phyloP scores from a whole-genome alignment of 2,888 invertebrate species.

The Chaitophorus viminalis region DNA sequence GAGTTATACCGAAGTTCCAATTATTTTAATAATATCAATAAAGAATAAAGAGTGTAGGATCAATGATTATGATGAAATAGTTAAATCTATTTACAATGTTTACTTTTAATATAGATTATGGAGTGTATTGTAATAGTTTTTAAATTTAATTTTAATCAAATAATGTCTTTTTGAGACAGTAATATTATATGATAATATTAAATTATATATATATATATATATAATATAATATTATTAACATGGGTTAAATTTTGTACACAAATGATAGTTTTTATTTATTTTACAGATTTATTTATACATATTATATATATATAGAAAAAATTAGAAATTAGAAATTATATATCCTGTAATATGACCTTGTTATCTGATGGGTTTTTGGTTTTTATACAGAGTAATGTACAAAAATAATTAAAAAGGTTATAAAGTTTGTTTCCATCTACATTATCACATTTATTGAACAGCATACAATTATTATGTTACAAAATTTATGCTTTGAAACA shows the following conservation, averaged over 20 bases:
- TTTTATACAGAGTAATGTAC: conserved; percentile 34
- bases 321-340: conserved; percentile 48
- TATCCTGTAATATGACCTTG: conserved; percentile 37
- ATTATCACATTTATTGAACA: conserved; percentile 57
- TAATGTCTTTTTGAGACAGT: not conserved
- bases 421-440: conserved; percentile 51
- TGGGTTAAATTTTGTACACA: conserved; percentile 59
- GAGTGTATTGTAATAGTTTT: conserved; percentile 53
- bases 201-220: too few relatives aligned
- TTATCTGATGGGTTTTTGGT: conserved; percentile 55
- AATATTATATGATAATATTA: too few relatives aligned
- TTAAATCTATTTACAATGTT: not conserved
- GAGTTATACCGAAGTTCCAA: too few relatives aligned
- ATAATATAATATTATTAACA: not conserved
- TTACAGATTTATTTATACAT: conserved; percentile 57
- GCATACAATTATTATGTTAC: conserved; percentile 59
- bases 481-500: conserved; percentile 55
- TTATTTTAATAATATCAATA: too few relatives aligned
- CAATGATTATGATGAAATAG: not conserved
- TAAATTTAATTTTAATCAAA: not conserved
- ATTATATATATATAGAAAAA: conserved; percentile 25
- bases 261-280: conserved; percentile 61
- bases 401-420: conserved; percentile 43
- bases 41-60: too few relatives aligned
- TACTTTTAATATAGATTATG: not conserved